Conservation (phyloP, 2,797 vertebrate genomes). For the Pseudochirops corinnae region DNA sequence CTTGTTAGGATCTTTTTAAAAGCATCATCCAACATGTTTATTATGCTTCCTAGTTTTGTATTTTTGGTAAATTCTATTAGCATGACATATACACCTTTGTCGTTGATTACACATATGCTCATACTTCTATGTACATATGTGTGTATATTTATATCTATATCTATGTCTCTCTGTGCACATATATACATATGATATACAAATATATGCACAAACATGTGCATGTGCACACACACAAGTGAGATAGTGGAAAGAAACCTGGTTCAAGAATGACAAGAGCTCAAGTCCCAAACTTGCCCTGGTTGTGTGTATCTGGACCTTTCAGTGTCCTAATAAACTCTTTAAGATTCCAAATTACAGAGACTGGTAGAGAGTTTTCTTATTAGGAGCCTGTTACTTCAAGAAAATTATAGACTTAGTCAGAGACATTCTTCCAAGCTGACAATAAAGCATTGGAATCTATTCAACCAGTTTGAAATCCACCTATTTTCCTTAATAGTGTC, state of each 20-base stretch:
- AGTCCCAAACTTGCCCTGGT: neutral
- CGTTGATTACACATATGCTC: neutral
- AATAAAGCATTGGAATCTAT: no score
- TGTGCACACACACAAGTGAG: neutral
- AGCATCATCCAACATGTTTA: neutral
- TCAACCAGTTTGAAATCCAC: no score
- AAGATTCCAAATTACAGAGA: no score
- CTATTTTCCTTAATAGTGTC: neutral
- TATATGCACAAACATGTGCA: neutral
- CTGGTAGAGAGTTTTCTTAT: no score
- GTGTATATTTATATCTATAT: neutral
- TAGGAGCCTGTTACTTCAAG: no score
- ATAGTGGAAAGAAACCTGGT: neutral
- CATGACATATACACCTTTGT: neutral
- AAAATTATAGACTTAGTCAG: no score
- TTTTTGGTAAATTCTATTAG: neutral
- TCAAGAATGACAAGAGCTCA: neutral
- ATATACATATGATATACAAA: neutral
- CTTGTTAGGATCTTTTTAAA: neutral
- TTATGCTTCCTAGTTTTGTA: neutral
- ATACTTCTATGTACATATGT: neutral
- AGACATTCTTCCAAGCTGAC: no score
- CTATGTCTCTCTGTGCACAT: fast-evolving
- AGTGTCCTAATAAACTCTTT: no score
- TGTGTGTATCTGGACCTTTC: neutral